These are phyloP conservation scores for Crocallis elinguaria DNA, from an alignment of 2,888 invertebrate genomes.

Conservation along the genomic window DNA sequence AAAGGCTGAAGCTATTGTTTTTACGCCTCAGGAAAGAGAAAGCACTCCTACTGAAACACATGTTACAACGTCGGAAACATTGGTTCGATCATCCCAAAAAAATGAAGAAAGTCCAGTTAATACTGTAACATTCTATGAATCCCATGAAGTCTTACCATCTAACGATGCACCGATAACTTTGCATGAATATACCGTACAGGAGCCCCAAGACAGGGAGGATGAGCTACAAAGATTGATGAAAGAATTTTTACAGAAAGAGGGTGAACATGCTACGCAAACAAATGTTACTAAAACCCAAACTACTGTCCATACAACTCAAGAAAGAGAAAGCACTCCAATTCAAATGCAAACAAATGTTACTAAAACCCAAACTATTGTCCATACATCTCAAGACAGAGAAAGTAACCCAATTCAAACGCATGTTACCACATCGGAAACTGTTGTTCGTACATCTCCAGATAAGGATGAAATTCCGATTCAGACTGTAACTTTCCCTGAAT, in stretches of 20 bases:
- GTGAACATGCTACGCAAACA: constrained; percentile 5
- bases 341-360: constrained; percentile 6
- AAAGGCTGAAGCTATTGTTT: constrained; percentile 16
- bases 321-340: no score
- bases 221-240: constrained; percentile 26
- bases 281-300: constrained; percentile 11
- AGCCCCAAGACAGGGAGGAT: constrained; percentile 46
- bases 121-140: constrained; percentile 46
- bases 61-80: constrained; percentile 24
- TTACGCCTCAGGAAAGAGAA: constrained; percentile 24
- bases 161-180: constrained; percentile 28
- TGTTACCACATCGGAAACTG: no score
- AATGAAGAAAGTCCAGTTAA: constrained; percentile 47
- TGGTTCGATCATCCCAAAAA: constrained; percentile 35
- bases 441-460: constrained; percentile 35
- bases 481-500: constrained; percentile 46
- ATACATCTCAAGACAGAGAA: no score
- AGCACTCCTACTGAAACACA: constrained; percentile 2
- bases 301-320: no score
- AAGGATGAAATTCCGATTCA: constrained; percentile 47
- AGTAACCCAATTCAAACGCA: no score
- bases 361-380: no score
- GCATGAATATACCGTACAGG: constrained; percentile 54
- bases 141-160: constrained; percentile 42
- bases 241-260: constrained; percentile 15